Percentiles rank a stretch among this genome's conserved stretches.
phyloP scores from a whole-genome alignment of 2,797 vertebrate genomes.

The Diceros bicornis region DNA sequence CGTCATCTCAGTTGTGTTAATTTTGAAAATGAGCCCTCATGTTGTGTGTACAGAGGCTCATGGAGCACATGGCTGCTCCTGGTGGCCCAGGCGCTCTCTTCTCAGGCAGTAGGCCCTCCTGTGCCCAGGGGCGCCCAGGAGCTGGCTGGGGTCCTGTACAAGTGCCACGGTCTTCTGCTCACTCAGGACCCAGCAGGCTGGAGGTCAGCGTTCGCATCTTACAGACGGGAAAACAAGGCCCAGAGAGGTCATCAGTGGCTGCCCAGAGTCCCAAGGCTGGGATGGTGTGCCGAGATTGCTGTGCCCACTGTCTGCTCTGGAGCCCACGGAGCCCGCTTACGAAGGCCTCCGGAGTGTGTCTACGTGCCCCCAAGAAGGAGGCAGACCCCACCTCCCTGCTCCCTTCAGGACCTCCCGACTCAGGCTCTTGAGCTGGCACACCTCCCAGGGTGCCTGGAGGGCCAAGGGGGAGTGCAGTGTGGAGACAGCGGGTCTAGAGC shows the following conservation, averaged over 20 bases:
- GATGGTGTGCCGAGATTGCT: fast-evolving
- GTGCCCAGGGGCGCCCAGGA: background rate
- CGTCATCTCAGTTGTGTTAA: background rate
- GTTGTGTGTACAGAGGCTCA: fast-evolving
- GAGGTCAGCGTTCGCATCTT: background rate
- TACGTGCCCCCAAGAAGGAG: background rate
- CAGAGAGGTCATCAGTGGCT: background rate
- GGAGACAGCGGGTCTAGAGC: background rate
- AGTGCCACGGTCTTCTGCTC: background rate
- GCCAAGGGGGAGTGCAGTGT: background rate
- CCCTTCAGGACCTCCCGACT: background rate
- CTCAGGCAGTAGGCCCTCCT: background rate
- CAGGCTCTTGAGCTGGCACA: background rate
- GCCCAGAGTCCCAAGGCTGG: background rate
- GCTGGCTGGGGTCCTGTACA: background rate
- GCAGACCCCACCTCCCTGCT: background rate
- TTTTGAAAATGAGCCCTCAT: background rate
- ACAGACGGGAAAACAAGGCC: background rate
- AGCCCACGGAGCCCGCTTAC: background rate
- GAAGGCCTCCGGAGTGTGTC: background rate
- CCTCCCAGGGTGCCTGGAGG: background rate
- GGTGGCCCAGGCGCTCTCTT: too few relatives aligned
- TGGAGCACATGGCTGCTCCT: background rate
- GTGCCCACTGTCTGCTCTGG: background rate
- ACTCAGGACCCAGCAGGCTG: background rate